Evolutionary conservation across 1,140 invertebrate species (phyloP).

Genomic region (Rhysida immarginata): DNA sequence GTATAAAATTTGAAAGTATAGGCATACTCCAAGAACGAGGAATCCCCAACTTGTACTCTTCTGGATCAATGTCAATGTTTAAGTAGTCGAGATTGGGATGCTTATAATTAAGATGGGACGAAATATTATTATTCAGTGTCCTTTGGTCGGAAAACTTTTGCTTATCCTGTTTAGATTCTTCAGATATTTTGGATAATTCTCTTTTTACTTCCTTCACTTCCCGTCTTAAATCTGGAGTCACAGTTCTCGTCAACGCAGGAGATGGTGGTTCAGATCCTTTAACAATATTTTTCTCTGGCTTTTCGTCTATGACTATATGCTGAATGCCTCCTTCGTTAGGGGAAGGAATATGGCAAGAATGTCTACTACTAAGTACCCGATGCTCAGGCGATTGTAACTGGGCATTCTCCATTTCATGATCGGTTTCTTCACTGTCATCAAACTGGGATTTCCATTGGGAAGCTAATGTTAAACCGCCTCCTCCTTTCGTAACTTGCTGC

Average conservation of each 20-base stretch:
- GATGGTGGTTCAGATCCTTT: not conserved
- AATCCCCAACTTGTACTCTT: constrained; percentile 34
- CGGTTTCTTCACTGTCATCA: constrained; percentile 80
- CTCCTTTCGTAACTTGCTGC: constrained; percentile 54
- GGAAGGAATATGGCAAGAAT: constrained; percentile 9
- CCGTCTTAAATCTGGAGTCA: not conserved
- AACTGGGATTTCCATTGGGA: constrained; percentile 90
- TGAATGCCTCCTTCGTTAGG: constrained; percentile 11
- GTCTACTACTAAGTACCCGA: constrained; percentile 9
- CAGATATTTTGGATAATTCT: constrained; percentile 3
- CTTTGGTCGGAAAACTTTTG: not conserved
- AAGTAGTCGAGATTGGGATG: constrained; percentile 1
- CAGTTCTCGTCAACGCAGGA: not conserved
- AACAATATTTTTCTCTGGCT: constrained; percentile 1
- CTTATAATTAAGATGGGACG: not conserved
- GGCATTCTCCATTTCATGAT: constrained; percentile 82
- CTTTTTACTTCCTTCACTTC: not conserved
- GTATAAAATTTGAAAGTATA: constrained; percentile 32
- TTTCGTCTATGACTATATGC: constrained; percentile 3
- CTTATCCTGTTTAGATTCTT: constrained; percentile 3
- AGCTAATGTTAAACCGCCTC: constrained; percentile 47
- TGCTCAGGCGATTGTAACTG: constrained; percentile 52
- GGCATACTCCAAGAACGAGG: constrained; percentile 62
- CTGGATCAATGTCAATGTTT: constrained; percentile 2
- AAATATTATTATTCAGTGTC: not conserved